A percentile compares a stretch with the other conserved stretches of the same genome.
Evolutionary conservation across 1,140 invertebrate species (phyloP).

Genomic region (Archivesica marissinica): DNA sequence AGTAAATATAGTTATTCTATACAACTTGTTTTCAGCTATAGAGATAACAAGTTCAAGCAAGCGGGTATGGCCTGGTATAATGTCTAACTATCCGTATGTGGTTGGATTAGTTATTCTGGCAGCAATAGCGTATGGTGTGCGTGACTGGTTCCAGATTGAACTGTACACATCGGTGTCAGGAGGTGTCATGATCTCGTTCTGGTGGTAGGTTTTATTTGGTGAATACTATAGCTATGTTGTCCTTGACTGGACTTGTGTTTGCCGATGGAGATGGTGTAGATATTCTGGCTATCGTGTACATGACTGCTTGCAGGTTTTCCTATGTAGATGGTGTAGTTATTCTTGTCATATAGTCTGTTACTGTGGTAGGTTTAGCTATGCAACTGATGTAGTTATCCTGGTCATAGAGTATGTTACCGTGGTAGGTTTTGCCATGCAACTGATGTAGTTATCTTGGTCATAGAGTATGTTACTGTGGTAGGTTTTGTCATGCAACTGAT

Average conservation of each 20-base stretch:
- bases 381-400: too few relatives aligned
- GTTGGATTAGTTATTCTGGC: constrained; percentile 87
- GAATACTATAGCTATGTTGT: too few relatives aligned
- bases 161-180: constrained; percentile 90
- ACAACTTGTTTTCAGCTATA: constrained; percentile 54
- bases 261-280: neutral
- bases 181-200: constrained; percentile 87
- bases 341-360: neutral
- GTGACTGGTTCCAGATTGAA: constrained; percentile 90
- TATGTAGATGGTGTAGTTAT: neutral
- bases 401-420: too few relatives aligned
- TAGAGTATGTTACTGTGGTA: too few relatives aligned
- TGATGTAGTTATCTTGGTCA: too few relatives aligned
- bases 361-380: neutral
- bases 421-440: too few relatives aligned
- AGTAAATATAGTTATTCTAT: too few relatives aligned
- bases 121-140: constrained; percentile 87
- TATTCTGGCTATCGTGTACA: neutral
- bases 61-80: constrained; percentile 61
- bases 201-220: constrained; percentile 68
- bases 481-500: too few relatives aligned
- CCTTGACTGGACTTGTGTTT: neutral
- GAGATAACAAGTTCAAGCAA: constrained; percentile 63
- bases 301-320: neutral
- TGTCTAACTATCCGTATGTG: constrained; percentile 81